Conservation (phyloP, 2,888 invertebrate species). For the Sabellastarte sp. region DNA sequence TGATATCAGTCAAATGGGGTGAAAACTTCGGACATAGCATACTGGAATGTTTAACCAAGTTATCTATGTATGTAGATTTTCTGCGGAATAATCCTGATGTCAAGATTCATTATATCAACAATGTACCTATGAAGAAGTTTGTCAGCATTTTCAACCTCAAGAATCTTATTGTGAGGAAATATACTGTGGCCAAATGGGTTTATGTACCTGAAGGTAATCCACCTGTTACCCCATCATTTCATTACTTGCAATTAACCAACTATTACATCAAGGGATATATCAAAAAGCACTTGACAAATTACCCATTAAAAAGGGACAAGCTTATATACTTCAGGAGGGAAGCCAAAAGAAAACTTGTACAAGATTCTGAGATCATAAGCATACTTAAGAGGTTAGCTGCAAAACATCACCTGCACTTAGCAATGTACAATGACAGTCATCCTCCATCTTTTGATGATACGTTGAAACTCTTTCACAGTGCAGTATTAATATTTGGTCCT, state of each 20-base stretch:
- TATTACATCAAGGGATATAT: background rate
- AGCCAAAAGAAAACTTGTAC: background rate
- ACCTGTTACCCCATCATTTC: background rate
- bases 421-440: background rate
- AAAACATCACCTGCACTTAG: background rate
- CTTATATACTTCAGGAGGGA: background rate
- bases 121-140: background rate
- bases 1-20: background rate
- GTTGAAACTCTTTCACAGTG: background rate
- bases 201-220: background rate
- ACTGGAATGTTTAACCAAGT: background rate
- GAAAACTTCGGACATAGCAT: background rate
- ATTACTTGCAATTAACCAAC: background rate
- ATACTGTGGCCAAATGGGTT: background rate
- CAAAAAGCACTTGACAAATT: background rate
- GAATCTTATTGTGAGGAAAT: background rate
- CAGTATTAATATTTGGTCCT: background rate
- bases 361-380: background rate
- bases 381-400: background rate
- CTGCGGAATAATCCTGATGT: background rate
- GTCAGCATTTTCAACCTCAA: background rate
- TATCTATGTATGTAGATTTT: background rate
- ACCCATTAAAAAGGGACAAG: background rate
- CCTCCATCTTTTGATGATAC: background rate
- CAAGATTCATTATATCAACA: background rate